phyloP scores from a whole-genome alignment of 1,140 invertebrate genomes.

The Musca domestica region DNA sequence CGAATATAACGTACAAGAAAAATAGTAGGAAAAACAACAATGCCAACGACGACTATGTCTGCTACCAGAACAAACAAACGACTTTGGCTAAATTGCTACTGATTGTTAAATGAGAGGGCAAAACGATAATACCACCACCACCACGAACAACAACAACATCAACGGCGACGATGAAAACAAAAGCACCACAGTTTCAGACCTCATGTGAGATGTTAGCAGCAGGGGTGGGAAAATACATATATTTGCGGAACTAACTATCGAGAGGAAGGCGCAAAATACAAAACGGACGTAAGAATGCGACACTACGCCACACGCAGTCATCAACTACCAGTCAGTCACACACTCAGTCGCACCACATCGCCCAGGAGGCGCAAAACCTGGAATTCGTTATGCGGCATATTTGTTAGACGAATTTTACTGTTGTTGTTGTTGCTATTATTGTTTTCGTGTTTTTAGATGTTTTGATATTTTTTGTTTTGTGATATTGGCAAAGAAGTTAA shows the following conservation, averaged over 20 bases:
- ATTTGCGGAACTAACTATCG: too few relatives aligned
- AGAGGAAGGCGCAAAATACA: too few relatives aligned
- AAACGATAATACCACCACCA: conserved; percentile 13
- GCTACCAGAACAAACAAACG: not conserved
- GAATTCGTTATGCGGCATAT: conserved; percentile 19
- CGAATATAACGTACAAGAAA: not conserved
- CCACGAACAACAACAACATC: too few relatives aligned
- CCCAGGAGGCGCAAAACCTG: not conserved
- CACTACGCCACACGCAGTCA: too few relatives aligned
- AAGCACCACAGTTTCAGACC: too few relatives aligned
- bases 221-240: conserved; percentile 5
- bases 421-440: too few relatives aligned
- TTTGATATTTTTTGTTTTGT: conserved; percentile 6
- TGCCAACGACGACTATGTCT: not conserved
- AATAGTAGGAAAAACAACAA: not conserved
- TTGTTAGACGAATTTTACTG: not conserved
- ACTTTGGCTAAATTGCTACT: conserved; percentile 19
- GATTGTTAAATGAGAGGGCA: conserved; percentile 21
- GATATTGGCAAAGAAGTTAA: not conserved
- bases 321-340: too few relatives aligned
- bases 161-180: too few relatives aligned
- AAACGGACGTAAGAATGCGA: too few relatives aligned
- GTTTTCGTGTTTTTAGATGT: not conserved
- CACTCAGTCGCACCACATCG: not conserved
- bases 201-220: not conserved